phyloP scores from a whole-genome alignment of 2,797 vertebrate genomes.

The Squalus acanthias region DNA sequence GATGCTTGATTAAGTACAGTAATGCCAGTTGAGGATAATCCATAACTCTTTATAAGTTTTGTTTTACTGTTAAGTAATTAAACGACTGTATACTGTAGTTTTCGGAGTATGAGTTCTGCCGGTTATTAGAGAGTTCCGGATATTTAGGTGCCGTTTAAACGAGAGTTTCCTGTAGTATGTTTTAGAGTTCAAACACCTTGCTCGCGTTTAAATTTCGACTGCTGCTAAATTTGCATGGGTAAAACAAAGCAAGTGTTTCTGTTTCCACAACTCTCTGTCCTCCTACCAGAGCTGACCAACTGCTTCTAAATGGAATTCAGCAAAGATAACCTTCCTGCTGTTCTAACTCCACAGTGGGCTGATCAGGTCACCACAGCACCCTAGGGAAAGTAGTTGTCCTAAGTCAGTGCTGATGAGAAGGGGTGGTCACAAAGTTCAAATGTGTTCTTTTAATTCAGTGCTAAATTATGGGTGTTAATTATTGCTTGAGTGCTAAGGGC shows the following conservation, averaged over 20 bases:
- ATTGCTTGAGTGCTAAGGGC: background rate
- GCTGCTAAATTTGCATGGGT: background rate
- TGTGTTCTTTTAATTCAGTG: background rate
- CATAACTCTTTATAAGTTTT: too few relatives aligned
- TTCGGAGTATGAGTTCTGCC: too few relatives aligned
- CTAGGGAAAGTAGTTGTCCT: background rate
- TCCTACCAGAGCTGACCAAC: background rate
- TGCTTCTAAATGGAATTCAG: conserved; percentile 7
- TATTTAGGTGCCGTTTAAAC: too few relatives aligned
- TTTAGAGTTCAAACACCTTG: background rate
- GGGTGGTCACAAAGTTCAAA: background rate
- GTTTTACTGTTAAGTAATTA: too few relatives aligned
- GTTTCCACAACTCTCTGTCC: background rate
- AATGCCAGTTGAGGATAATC: too few relatives aligned
- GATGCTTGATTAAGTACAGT: too few relatives aligned
- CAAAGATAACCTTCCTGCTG: background rate
- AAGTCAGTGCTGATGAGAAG: background rate
- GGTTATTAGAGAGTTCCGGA: too few relatives aligned
- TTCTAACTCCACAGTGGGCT: background rate
- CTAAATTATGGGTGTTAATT: background rate
- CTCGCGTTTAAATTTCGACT: background rate
- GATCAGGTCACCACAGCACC: background rate
- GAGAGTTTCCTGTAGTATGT: too few relatives aligned
- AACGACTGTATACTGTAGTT: too few relatives aligned
- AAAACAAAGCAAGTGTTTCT: background rate